These are phyloP conservation scores for Sicus ferrugineus DNA, from an alignment of 2,888 invertebrate species.

Conservation along the genomic window DNA sequence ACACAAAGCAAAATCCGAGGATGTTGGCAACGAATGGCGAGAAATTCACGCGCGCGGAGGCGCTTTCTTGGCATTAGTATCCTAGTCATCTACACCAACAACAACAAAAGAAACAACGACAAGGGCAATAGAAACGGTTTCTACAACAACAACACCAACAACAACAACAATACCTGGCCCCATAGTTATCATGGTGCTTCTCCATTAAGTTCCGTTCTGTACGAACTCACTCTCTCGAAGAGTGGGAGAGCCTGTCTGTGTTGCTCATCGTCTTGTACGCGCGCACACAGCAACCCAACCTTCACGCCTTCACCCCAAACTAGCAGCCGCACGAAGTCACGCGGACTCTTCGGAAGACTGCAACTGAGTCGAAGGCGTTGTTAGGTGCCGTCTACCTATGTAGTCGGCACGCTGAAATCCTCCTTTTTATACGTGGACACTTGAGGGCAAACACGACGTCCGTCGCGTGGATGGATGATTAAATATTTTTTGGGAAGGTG, in stretches of 20 bases:
- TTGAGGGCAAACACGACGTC: neutral
- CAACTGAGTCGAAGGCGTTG: neutral
- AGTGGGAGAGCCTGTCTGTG: neutral
- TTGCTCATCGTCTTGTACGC: too few relatives aligned
- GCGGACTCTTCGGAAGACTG: too few relatives aligned
- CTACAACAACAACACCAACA: neutral
- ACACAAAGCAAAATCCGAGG: neutral
- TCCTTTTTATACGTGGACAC: neutral
- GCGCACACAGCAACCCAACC: too few relatives aligned
- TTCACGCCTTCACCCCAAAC: neutral
- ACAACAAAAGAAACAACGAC: neutral
- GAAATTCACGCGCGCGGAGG: constrained; percentile 6
- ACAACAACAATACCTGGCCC: neutral
- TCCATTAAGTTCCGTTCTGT: constrained; percentile 1
- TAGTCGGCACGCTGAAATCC: neutral
- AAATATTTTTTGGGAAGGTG: neutral
- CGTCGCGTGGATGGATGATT: neutral
- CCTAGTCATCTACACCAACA: neutral
- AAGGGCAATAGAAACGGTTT: neutral
- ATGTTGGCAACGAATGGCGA: constrained; percentile 15
- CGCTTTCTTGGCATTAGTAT: neutral
- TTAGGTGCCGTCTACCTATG: neutral
- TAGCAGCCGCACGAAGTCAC: neutral
- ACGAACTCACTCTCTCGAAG: neutral
- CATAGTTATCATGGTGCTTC: neutral